Percentiles rank a stretch among this genome's conserved stretches.
Evolutionary conservation across 2,888 invertebrate species (phyloP).

Genomic region (Rhagonycha fulva): DNA sequence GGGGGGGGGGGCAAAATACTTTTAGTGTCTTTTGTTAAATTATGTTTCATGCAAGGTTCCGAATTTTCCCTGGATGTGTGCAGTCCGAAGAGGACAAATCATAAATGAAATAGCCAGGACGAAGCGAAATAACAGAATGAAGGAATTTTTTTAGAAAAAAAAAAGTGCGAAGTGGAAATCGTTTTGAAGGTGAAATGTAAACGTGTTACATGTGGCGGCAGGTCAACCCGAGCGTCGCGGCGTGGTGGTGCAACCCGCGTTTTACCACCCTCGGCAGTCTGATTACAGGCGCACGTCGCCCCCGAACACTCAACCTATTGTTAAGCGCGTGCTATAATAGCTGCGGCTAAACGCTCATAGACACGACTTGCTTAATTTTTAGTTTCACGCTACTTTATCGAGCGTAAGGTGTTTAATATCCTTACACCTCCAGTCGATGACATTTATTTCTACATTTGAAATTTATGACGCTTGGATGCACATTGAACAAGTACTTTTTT

Average conservation of each 20-base stretch:
- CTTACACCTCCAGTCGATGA: neutral
- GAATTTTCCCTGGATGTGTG: too few species aligned
- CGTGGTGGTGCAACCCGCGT: slow-evolving; percentile 43
- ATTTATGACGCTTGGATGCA: neutral
- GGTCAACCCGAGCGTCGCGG: slow-evolving; percentile 54
- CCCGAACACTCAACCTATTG: slow-evolving; percentile 33
- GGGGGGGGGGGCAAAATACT: too few species aligned
- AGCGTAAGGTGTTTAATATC: slow-evolving; percentile 19
- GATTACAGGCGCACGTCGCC: slow-evolving; percentile 46
- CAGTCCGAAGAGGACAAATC: too few species aligned
- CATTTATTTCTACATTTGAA: neutral
- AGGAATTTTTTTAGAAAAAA: too few species aligned
- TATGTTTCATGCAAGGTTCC: too few species aligned
- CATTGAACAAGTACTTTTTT: neutral
- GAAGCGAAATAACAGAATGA: too few species aligned
- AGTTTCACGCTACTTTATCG: slow-evolving; percentile 23
- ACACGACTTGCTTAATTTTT: slow-evolving; percentile 27
- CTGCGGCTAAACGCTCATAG: slow-evolving; percentile 29
- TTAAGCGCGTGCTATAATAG: slow-evolving; percentile 34
- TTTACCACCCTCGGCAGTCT: slow-evolving; percentile 40
- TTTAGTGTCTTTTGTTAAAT: too few species aligned
- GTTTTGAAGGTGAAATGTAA: slow-evolving; percentile 32
- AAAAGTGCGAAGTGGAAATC: neutral
- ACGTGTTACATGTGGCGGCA: slow-evolving; percentile 49
- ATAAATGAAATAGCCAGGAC: too few species aligned